Base-by-base conservation (phyloP, 2,888 invertebrate species). In the Lacanobia wlatinum region DNA sequence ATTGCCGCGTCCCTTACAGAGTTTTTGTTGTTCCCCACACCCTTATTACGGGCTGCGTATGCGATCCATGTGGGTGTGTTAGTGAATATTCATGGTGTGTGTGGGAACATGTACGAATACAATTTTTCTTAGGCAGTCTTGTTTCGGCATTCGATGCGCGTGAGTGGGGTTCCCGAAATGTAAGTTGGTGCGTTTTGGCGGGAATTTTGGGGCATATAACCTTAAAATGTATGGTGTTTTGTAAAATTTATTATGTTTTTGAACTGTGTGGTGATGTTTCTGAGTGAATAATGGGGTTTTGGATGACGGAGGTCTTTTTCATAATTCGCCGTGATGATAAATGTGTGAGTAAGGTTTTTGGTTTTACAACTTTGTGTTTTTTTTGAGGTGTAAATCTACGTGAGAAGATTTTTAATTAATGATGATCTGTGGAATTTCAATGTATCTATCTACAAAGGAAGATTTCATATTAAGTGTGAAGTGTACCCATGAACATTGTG, bases 1-100 rank as follows among this genome's bases (percentile, higher is more conserved):
- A 87, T 85, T 84, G 84, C 85, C 84, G 87, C 90, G 91, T 91
- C 92, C 93, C 92, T 92, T 92, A 86, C 83, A 88, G 91, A 90
- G 90, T 92, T 94, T 93, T 94, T 93, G 90, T 93, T 87, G 88
- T 87, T 89, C 91, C 93, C 92, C 91, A 91, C 93, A 94, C 95
- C 95, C 96, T 94, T 94, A 94, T 92, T 93, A 90, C 86, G 84
- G 83, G 78, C 84, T 92, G 92, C 90, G 92, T 91, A 88, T 89
- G 89, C 92, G 91, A 82, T 71, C 46, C 79, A 89, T 92, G 93
- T 93, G 85, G 90, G 93, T 91, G 95, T 92, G 91, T 89, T 82
- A 48, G 89, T 89, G 82, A 78, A 82, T 86, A 83, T 84, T 68
- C 62, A 63, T 84, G 87, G 87, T 91, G 88, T 90, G 90, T 90